These are phyloP conservation scores for Argya squamiceps DNA, from an alignment of 2,797 vertebrate species.

Conservation along the genomic window DNA sequence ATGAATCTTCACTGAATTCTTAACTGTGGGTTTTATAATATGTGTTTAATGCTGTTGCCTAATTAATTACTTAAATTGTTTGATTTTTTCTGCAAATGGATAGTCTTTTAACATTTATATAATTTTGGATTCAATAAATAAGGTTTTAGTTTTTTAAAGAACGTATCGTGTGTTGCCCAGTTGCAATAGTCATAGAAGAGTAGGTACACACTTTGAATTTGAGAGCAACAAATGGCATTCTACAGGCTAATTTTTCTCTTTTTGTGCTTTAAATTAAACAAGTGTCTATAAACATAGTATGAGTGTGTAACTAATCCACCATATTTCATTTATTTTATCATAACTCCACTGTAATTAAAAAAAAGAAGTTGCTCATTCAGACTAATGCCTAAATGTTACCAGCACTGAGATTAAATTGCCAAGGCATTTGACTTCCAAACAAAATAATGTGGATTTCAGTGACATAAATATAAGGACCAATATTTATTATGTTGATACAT, in stretches of 20 bases:
- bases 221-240: background rate
- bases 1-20: background rate
- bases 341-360: background rate
- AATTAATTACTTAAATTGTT: background rate
- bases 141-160: background rate
- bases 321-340: background rate
- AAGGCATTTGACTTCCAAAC: background rate
- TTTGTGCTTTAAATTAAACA: background rate
- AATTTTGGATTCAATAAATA: background rate
- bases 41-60: background rate
- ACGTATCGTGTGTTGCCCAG: background rate
- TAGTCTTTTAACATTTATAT: background rate
- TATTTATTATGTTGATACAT: background rate
- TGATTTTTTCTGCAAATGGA: background rate
- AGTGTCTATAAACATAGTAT: background rate
- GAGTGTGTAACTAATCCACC: background rate
- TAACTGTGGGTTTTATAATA: background rate
- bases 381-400: background rate
- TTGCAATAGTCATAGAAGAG: background rate
- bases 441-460: background rate
- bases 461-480: background rate
- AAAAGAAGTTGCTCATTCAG: rapidly evolving
- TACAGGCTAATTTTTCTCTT: background rate
- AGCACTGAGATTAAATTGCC: background rate
- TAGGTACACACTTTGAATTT: background rate